These are phyloP conservation scores for Galaxea fascicularis DNA, from an alignment of 92 coral and sea anemone species.

Conservation along the genomic window DNA sequence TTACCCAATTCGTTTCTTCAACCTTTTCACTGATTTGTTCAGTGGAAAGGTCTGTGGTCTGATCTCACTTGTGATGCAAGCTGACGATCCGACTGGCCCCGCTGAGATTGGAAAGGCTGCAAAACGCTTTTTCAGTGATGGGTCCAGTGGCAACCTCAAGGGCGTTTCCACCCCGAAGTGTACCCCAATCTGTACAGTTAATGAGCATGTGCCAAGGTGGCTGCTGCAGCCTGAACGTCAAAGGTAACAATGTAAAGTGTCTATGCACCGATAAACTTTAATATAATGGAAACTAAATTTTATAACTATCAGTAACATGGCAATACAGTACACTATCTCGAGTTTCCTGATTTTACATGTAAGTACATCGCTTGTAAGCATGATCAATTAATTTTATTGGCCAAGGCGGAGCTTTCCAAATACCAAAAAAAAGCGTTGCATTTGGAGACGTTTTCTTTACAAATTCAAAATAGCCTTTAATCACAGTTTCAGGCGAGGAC, in stretches of 20 bases:
- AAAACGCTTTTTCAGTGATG: slow-evolving; percentile 59
- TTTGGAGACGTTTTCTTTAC: background rate
- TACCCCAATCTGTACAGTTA: slow-evolving; percentile 63
- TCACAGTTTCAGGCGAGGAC: too few relatives aligned
- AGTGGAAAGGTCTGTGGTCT: slow-evolving; percentile 44
- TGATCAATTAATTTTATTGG: background rate
- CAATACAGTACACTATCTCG: too few relatives aligned
- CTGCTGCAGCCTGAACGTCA: slow-evolving; percentile 59
- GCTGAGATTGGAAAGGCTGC: slow-evolving; percentile 67
- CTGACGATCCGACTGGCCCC: slow-evolving; percentile 67
- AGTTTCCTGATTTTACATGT: too few relatives aligned
- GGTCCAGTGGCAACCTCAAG: slow-evolving; percentile 50
- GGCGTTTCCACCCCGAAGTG: slow-evolving; percentile 34
- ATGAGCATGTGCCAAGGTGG: slow-evolving; percentile 57
- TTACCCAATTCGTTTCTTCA: slow-evolving; percentile 44
- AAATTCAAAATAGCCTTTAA: background rate
- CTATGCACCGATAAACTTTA: slow-evolving; percentile 12
- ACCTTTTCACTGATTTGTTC: slow-evolving; percentile 45
- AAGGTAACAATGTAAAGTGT: slow-evolving; percentile 40
- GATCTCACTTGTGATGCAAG: slow-evolving; percentile 63
- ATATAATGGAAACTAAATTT: background rate
- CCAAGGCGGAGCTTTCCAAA: too few relatives aligned
- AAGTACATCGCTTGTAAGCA: background rate
- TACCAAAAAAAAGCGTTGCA: background rate
- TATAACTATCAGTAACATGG: too few relatives aligned